Evolutionary conservation across 1,140 invertebrate species (phyloP), one percentile per base, ranked within the genome.

Genomic region (Tetragnatha versicolor): DNA sequence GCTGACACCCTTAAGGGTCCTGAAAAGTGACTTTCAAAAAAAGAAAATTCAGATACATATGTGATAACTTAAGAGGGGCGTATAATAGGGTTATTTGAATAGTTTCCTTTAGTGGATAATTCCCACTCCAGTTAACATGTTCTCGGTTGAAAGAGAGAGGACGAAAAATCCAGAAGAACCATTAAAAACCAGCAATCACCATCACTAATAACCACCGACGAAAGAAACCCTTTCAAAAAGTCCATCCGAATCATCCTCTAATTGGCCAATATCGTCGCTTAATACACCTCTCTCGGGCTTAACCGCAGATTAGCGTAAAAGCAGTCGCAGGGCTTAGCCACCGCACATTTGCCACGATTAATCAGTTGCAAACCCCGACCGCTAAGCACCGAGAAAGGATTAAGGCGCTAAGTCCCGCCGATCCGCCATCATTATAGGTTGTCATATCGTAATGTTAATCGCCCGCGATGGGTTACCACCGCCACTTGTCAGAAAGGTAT

Each of bases 371-470:
- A 61, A 31, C 31, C 25, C n/a, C 20, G 20, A 35, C 35, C 27
- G 9, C 37, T 66, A 66, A 66, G 63, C 63, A 31, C 37, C 37
- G 60, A 63, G 53, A 42, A 69, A 53, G 66, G 66, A 47, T 51
- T 69, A 51, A 25, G 42, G 29, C 25, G n/a, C 33, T 69, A 69
- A 69, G 42, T 69, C 47, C 66, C 31, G 31, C 17, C 55, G 66
- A 69, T 69, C 66, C 53, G 66, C 53, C 53, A 53, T 69, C 66
- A 69, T 69, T 69, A 69, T n/a, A n/a, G 45, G 39, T 69, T 69
- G 66, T 69, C 66, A 69, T n/a, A n/a, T 53, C 66, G 47, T 35
- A 69, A 69, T 69, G 66, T 69, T 69, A 69, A 69, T 69, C 66
- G 53, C 66, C 66, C 53, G 35, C 55, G 55, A 58, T 58, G 35